phyloP scores from a whole-genome alignment of 2,888 invertebrate species.

The Drosophila greeni region DNA sequence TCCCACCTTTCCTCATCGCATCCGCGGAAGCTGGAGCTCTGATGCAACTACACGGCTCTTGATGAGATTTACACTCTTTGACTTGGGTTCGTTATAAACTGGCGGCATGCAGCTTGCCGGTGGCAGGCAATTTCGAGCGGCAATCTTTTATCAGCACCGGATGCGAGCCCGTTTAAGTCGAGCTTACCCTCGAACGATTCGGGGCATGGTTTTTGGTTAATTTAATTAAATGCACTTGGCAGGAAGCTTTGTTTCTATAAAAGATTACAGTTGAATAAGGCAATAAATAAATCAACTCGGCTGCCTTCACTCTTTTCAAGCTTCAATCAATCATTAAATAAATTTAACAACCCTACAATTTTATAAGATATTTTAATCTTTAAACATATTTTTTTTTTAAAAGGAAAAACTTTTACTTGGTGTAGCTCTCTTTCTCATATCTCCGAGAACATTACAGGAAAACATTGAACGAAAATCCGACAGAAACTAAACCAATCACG shows the following conservation, averaged over 20 bases:
- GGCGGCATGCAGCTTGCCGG: constrained; percentile 23
- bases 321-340: too few species aligned
- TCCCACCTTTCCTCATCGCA: constrained; percentile 9
- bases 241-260: not conserved
- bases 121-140: constrained; percentile 21
- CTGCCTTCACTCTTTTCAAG: too few species aligned
- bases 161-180: constrained; percentile 5
- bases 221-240: constrained; percentile 45
- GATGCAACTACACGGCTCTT: constrained; percentile 56
- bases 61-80: constrained; percentile 58
- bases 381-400: not conserved
- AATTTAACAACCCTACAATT: too few species aligned
- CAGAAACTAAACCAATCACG: constrained; percentile 60
- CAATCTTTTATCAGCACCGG: constrained; percentile 13
- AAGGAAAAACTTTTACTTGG: not conserved
- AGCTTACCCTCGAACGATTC: not conserved
- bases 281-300: not conserved
- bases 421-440: not conserved
- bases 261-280: too few species aligned
- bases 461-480: constrained; percentile 27
- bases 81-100: constrained; percentile 46
- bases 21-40: constrained; percentile 48
- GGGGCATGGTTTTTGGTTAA: constrained; percentile 2
- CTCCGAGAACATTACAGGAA: constrained; percentile 20
- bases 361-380: not conserved